Evolutionary conservation across 2,113 vertebrate genomes (phyloP), one percentile per base, ranked within the genome.

Genomic region (Pycnonotus jocosus): DNA sequence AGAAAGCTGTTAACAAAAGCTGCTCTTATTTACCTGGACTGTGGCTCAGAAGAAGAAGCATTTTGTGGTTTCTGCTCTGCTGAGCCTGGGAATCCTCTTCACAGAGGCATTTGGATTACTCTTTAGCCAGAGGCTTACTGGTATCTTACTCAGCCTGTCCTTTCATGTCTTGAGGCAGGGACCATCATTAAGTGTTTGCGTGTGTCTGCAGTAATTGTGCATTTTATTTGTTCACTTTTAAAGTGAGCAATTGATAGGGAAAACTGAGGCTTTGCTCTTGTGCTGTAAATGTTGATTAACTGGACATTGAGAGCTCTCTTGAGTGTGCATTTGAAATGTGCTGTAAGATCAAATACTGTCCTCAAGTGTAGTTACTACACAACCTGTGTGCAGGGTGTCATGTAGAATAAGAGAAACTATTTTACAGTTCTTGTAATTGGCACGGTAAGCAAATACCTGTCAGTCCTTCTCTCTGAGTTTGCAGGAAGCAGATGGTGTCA

Each of bases 351-450:
- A 73, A 28, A 17, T 45, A 9, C 15, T 61, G 33, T n/a, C 37
- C 44, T 60, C n/a, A 44, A 3, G 58, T 17, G 50, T 21, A 37
- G 20, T 42, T 86, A 0, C n/a, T 37, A 5, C 15, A 30, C 19
- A 37, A 6, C 24, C 28, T 14, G 7, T 35, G 16, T 48, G 33
- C 7, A 2, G 16, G 9, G 17, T 66, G 5, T 45, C 9, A 0
- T 15, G 9, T 37, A 66, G 56, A 48, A 11, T 13, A 33, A 60
- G 33, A 76, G 38, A 70, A 76, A 23, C 71, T 19, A 14, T 11
- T 81, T 64, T 69, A 17, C 12, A 56, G 0, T 61, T 81, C 54
- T 27, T 65, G 22, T 30, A 31, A 10, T n/a, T 64, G 13, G 31
- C 81, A 24, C n/a, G 42, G n/a, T 50, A 21, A 84, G 33, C 31